Conservation (phyloP, 2,113 vertebrate genomes). For the Vimba vimba region DNA sequence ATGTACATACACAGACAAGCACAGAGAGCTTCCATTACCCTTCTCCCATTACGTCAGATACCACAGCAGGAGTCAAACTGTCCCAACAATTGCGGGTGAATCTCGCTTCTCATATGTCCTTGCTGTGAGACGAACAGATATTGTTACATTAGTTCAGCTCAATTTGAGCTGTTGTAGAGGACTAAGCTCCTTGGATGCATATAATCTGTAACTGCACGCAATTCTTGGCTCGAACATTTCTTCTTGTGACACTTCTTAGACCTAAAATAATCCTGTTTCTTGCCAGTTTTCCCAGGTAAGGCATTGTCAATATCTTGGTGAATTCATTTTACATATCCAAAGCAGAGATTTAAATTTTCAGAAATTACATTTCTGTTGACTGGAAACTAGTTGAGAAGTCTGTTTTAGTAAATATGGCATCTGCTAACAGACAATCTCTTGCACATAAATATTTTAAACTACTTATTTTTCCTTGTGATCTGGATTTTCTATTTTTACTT, state of each 20-base stretch:
- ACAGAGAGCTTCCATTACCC: constrained; percentile 22
- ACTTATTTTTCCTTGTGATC: not conserved
- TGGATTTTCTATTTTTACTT: not conserved
- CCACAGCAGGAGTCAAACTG: constrained; percentile 38
- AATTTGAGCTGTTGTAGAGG: constrained; percentile 43
- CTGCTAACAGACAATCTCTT: not conserved
- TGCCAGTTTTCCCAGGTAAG: not conserved
- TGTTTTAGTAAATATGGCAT: not conserved
- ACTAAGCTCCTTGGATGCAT: constrained; percentile 1
- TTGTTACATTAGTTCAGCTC: constrained; percentile 37
- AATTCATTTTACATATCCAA: not conserved
- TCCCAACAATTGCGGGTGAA: constrained; percentile 17
- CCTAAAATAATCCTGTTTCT: not conserved
- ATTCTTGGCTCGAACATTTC: not conserved
- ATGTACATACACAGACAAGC: constrained; percentile 6
- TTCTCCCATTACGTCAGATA: constrained; percentile 33
- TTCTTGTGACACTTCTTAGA: not conserved
- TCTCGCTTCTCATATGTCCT: not conserved
- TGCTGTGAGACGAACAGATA: constrained; percentile 29
- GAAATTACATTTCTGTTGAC: not conserved
- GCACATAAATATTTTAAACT: not conserved
- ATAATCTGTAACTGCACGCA: not conserved
- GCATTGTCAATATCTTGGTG: not conserved
- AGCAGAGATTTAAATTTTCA: not conserved
- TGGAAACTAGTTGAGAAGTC: too few species aligned